Conservation (phyloP, 2,113 vertebrate genomes). For the Gambusia affinis region DNA sequence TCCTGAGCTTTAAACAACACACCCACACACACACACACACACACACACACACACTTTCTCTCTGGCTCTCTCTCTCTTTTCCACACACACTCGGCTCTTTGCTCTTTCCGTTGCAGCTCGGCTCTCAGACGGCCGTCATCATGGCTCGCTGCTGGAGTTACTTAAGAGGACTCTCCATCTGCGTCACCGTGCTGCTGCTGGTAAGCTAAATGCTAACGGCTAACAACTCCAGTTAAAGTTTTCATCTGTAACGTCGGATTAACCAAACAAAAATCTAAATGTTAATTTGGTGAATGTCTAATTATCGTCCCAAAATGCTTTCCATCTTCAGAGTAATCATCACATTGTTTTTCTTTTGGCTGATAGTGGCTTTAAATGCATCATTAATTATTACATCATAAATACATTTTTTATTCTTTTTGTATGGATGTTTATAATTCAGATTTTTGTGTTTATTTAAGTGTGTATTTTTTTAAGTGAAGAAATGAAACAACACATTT, state of each 20-base stretch:
- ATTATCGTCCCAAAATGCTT: too few relatives aligned
- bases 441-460: too few relatives aligned
- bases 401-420: too few relatives aligned
- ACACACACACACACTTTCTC: conserved; percentile 28
- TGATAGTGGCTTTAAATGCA: too few relatives aligned
- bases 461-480: too few relatives aligned
- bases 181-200: conserved; percentile 73
- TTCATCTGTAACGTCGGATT: background rate
- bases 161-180: conserved; percentile 70
- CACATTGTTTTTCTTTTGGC: too few relatives aligned
- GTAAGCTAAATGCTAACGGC: conserved; percentile 58
- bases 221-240: background rate
- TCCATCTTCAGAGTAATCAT: too few relatives aligned
- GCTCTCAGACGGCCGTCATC: conserved; percentile 56
- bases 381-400: too few relatives aligned
- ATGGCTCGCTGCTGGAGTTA: conserved; percentile 75
- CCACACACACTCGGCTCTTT: conserved; percentile 29
- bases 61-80: conserved; percentile 18
- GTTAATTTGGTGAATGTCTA: background rate
- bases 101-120: conserved; percentile 49
- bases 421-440: too few relatives aligned
- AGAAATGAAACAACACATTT: too few relatives aligned
- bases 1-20: conserved; percentile 69
- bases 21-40: conserved; percentile 26
- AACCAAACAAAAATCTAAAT: background rate